Percentiles rank a stretch among this genome's conserved stretches.
These are phyloP conservation scores for Hydropsyche tenuis DNA, from an alignment of 1,140 invertebrate species.

Conservation along the genomic window DNA sequence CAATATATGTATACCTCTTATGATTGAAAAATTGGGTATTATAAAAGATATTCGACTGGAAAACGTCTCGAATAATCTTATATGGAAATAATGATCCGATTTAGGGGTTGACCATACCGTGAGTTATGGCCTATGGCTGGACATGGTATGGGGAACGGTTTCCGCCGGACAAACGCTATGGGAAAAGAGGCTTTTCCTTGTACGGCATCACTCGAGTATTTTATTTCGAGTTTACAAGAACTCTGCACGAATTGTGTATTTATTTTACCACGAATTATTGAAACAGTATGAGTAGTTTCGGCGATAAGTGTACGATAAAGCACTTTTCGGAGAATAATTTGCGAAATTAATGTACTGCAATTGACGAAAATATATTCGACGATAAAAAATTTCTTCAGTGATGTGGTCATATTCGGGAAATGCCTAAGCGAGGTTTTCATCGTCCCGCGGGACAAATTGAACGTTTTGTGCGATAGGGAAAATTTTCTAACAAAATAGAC, in stretches of 20 bases:
- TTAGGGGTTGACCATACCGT: constrained; percentile 36
- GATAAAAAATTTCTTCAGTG: constrained; percentile 20
- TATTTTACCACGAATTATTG: not conserved
- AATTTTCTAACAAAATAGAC: constrained; percentile 30
- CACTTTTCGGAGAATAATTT: too few species aligned
- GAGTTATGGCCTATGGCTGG: constrained; percentile 33
- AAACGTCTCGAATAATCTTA: constrained; percentile 42
- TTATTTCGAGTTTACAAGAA: not conserved
- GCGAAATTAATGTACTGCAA: too few species aligned
- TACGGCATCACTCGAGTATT: not conserved
- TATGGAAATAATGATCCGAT: constrained; percentile 44
- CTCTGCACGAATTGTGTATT: too few species aligned
- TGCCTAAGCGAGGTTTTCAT: not conserved
- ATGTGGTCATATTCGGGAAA: not conserved
- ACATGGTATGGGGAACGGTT: not conserved
- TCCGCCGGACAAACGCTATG: constrained; percentile 26
- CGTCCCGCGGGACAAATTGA: constrained; percentile 29
- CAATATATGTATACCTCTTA: constrained; percentile 33
- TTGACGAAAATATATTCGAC: not conserved
- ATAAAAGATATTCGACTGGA: constrained; percentile 31
- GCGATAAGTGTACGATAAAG: too few species aligned
- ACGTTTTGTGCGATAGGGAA: not conserved
- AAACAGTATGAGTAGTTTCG: too few species aligned
- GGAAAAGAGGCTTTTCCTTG: constrained; percentile 36
- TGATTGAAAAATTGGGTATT: constrained; percentile 40